Percentiles rank a stretch among this genome's conserved stretches.
Conservation (phyloP, 2,797 vertebrate genomes). For the Gymnopithys bicolor region DNA sequence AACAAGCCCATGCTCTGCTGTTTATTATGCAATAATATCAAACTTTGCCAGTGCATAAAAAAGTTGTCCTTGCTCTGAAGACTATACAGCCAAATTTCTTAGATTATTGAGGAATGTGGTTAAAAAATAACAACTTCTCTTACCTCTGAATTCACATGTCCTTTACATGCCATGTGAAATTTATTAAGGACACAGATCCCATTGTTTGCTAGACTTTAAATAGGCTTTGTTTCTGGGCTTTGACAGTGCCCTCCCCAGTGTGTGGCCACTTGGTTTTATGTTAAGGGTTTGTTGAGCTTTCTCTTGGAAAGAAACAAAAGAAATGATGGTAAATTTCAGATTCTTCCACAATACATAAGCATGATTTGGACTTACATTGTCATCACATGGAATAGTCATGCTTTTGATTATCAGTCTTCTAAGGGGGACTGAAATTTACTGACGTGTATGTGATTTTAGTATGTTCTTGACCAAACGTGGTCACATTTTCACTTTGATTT, state of each 20-base stretch:
- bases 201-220: constrained; percentile 37
- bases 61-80: not conserved
- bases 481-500: not conserved
- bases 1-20: not conserved
- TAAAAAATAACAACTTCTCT: not conserved
- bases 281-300: not conserved
- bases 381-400: not conserved
- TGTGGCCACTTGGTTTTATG: not conserved
- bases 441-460: not conserved
- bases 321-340: not conserved
- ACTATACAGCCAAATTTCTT: not conserved
- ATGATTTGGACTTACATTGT: not conserved
- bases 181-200: constrained; percentile 22
- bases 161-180: constrained; percentile 33
- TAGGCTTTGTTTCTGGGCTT: constrained; percentile 22
- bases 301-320: not conserved
- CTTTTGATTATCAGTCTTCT: not conserved
- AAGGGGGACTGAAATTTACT: not conserved
- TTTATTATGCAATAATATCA: not conserved
- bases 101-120: not conserved
- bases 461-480: not conserved
- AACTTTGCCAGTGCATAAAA: not conserved
- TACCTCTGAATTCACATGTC: constrained; percentile 17
- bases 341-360: not conserved
- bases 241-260: not conserved